Base-by-base conservation (phyloP, 2,888 invertebrate genomes). In the Phasia obesa region DNA sequence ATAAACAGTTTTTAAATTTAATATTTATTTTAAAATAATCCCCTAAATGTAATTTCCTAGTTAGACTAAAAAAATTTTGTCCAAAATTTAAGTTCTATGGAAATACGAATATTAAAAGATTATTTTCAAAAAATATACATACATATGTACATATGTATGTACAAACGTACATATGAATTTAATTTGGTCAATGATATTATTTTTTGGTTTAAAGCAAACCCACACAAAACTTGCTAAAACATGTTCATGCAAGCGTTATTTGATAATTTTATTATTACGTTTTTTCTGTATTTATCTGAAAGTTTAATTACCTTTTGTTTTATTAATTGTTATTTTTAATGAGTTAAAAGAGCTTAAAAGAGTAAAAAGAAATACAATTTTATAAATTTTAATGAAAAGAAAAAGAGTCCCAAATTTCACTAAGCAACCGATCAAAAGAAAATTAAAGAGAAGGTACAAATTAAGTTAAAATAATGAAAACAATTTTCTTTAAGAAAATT, bases 231-330 rank as follows among this genome's bases (percentile, higher is more conserved):
- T 67, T 35, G 35, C 3, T 4, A 23, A n/a, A 31, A 69, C 76
- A 76, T 76, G 76, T 69, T 60, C 69, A 69, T 60, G 44, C 67
- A 42, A 23, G 76, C 13, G 51, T 19, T 17, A 27, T 7, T 51
- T 73, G 42, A 53, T 44, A 53, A 62, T 60, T 73, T 27, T 19
- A 19, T 53, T 62, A 53, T 53, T 5, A 51, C 13, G 11, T 57
- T 31, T n/a, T 4, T 59, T 5, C 11, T 51, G 25, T 25, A 11
- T 15, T 59, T 76, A 59, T 67, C 49, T 42, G 23, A 17, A 67
- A 57, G 38, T 35, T 35, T 6, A 5, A 35, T 11, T 35, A 35
- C 35, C 11, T 35, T 35, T 35, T 35, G 35, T 11, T 35, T 35
- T 35, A 35, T 11, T n/a, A 35, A 11, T 35, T 38, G 38, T 67